Evolutionary conservation across 2,888 invertebrate species (phyloP), one percentile per base, ranked within the genome.

Genomic region (Drosophila neotestacea): DNA sequence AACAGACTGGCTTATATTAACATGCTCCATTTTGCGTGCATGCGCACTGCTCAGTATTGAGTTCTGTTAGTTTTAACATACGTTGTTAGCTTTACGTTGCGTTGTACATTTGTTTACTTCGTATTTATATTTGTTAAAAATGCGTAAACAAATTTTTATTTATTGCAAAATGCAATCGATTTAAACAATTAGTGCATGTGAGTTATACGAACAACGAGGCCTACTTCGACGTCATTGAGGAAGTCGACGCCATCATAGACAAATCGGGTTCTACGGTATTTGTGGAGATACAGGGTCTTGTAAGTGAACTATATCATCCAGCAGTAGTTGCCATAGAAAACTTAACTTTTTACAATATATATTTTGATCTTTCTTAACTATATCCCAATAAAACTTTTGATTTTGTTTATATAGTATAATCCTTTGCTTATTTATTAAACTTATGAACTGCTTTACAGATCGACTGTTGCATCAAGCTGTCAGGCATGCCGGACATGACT

Each of bases 201-300:
- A 98, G 99, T 90, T 99, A 99, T 92, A 98, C 99, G 4, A 99
- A 99, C 92, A 99, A 99, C 92, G 99, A 99, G 93, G 99, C 99
- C 6, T 99, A 99, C 93, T 99, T 99, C 92, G 99, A 99, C 94
- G 98, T 99, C 2, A 96, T 99, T 50, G 99, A 99, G 93, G 99
- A 99, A 94, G 98, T 99, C 3, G 99, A 99, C 93, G 99, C 99
- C 11, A 99, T 99, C 81, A 98, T 99, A 88, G 99, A 99, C 93
- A 98, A 97, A 93, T 96, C 97, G 77, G 99, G 99, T 9, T 96
- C 97, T 7, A 98, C 98, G 0, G 98, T 99, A 0, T 98, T 97
- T 93, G 98, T 98, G n/a, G 99, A 99, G 94, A 99, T 99, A 90
- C 99, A 99, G 93, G 99, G 99, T 92, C 98, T 98, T 95, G 99